Percentiles rank a stretch among this genome's conserved stretches.
Evolutionary conservation across 2,113 vertebrate species (phyloP).

Genomic region (Onychostoma macrolepis): DNA sequence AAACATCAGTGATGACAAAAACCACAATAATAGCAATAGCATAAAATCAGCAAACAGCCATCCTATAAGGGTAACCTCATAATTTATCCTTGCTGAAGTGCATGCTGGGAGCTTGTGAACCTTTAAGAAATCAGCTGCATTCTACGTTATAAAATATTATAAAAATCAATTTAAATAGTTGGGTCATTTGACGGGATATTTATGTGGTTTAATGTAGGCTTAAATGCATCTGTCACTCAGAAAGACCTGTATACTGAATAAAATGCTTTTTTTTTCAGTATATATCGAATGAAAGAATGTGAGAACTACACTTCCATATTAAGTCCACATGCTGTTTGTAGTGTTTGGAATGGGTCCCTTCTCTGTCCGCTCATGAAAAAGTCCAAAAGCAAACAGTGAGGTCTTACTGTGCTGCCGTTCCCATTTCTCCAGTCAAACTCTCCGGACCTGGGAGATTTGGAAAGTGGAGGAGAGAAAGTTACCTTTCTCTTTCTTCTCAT

Average conservation of each 20-base stretch:
- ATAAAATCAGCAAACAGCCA: slow-evolving; percentile 2
- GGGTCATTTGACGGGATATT: background rate
- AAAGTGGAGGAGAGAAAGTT: slow-evolving; percentile 67
- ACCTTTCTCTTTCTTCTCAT: slow-evolving; percentile 64
- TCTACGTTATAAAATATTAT: background rate
- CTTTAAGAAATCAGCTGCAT: background rate
- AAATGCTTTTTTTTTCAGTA: background rate
- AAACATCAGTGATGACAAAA: background rate
- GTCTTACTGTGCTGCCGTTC: slow-evolving; percentile 45
- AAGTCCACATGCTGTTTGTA: slow-evolving; percentile 47
- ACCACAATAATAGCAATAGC: background rate
- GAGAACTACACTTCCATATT: slow-evolving; percentile 16
- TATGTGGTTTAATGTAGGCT: background rate
- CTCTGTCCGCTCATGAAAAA: slow-evolving; percentile 31
- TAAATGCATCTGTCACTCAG: background rate
- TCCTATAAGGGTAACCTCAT: background rate
- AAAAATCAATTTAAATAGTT: background rate
- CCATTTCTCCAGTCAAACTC: slow-evolving; percentile 23
- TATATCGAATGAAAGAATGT: background rate
- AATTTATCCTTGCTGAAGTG: background rate
- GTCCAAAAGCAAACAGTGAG: slow-evolving; percentile 32
- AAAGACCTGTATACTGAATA: background rate
- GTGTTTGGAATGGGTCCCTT: slow-evolving; percentile 9
- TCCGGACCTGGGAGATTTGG: slow-evolving; percentile 57
- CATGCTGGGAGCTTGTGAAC: slow-evolving; percentile 12